These are phyloP conservation scores for Volucella bombylans DNA, from an alignment of 2,888 invertebrate species.

Conservation along the genomic window DNA sequence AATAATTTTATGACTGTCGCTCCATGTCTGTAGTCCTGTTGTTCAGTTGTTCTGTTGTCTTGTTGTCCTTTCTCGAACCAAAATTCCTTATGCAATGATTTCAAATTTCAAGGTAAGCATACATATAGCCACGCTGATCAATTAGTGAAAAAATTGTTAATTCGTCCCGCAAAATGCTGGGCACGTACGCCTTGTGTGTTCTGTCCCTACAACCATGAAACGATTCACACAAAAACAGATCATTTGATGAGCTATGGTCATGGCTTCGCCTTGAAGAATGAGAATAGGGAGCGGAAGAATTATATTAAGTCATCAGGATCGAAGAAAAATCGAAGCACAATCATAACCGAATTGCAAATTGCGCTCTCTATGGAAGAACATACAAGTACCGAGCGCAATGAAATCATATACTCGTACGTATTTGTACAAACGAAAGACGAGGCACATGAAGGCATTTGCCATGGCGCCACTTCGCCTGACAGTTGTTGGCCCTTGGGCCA, in stretches of 20 bases:
- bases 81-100: constrained; percentile 53
- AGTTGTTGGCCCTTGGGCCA: constrained; percentile 71
- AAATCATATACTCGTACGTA: too few species aligned
- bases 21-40: constrained; percentile 21
- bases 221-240: constrained; percentile 48
- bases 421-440: constrained; percentile 20
- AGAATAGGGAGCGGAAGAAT: constrained; percentile 1
- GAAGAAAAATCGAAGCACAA: constrained; percentile 50
- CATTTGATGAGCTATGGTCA: constrained; percentile 53
- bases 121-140: constrained; percentile 76
- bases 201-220: constrained; percentile 72
- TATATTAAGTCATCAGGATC: constrained; percentile 68
- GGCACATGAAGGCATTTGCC: constrained; percentile 64
- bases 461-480: constrained; percentile 73
- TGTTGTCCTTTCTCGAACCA: constrained; percentile 9
- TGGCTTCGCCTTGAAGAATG: constrained; percentile 3
- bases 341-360: constrained; percentile 58
- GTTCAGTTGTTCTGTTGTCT: neutral
- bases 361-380: constrained; percentile 49
- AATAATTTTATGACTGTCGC: constrained; percentile 69
- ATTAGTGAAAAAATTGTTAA: constrained; percentile 80
- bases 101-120: constrained; percentile 52
- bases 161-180: constrained; percentile 80
- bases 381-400: neutral
- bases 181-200: constrained; percentile 82